Evolutionary conservation across 2,113 vertebrate species (phyloP), one percentile per base, ranked within the genome.

Genomic region (Silurus glanis): DNA sequence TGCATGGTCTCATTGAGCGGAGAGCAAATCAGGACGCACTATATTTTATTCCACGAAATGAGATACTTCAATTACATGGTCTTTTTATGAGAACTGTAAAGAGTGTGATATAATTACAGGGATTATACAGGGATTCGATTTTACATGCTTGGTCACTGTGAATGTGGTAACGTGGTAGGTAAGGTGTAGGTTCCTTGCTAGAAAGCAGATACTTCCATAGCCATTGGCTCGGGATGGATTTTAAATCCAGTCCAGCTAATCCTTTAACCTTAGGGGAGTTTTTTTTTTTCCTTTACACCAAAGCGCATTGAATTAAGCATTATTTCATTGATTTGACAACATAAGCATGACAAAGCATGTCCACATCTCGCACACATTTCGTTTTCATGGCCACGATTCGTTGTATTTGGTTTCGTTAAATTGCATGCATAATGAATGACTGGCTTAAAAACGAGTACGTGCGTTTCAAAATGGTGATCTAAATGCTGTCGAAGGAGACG

Each of bases 71-170:
- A 51, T 84, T 61, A 76, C 13, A 75, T 28, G 14, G 19, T 83
- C 4, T 49, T 84, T 84, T 84, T 25, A 84, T 76, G 69, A 51
- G 83, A 84, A 51, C 56, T 23, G 28, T 84, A 75, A 74, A 84
- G 69, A 51, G 83, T 56, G 64, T 53, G n/a, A 59, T 37, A 23
- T 51, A 79, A 79, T 79, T 85, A 67, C 9, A 45, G 64, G 45
- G 49, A 79, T 67, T 62, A 64, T 76, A 62, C 49, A 21, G 69
- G 47, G 83, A 51, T 78, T 66, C 17, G 10, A 76, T 76, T 76
- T 76, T 16, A 74, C 56, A 62, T 61, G 51, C 23, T 53, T 37
- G 47, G 56, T 59, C 56, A 61, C 71, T 61, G 51, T 58, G 47
- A 13, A n/a, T 75, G 72, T 76, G 23, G 49, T 53, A 76, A 21